A percentile compares a stretch with the other conserved stretches of the same genome.
Conservation (phyloP, 2,888 invertebrate genomes). For the Pseudococcus longispinus region DNA sequence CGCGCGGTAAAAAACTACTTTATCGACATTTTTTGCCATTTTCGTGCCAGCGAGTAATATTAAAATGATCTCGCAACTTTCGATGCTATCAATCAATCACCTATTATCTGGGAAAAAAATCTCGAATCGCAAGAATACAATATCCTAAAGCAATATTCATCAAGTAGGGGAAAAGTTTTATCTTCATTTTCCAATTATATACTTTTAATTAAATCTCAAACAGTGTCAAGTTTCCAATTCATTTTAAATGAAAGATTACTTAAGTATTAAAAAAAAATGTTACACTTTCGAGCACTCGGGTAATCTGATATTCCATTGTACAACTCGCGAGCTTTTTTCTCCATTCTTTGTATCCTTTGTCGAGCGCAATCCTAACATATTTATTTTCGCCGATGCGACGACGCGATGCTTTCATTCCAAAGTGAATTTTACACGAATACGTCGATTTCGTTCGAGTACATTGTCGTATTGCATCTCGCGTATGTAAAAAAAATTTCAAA, state of each 20-base stretch:
- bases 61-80: not conserved
- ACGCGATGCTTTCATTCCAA: not conserved
- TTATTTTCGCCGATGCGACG: not conserved
- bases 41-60: no score
- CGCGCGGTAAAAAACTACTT: no score
- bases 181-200: not conserved
- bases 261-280: not conserved
- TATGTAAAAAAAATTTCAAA: not conserved
- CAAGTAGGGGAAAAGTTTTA: not conserved
- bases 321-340: not conserved
- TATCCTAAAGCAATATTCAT: not conserved
- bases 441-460: not conserved
- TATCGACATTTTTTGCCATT: no score
- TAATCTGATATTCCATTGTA: not conserved
- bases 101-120: not conserved
- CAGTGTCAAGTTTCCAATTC: conserved; percentile 4
- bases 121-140: no score
- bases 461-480: not conserved
- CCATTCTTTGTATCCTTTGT: not conserved
- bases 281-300: not conserved
- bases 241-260: conserved; percentile 1
- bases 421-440: not conserved
- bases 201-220: conserved; percentile 5
- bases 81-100: not conserved
- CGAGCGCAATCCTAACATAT: not conserved